Evolutionary conservation across 2,888 invertebrate species (phyloP), one percentile per base, ranked within the genome.

Genomic region (Cabera pusaria): DNA sequence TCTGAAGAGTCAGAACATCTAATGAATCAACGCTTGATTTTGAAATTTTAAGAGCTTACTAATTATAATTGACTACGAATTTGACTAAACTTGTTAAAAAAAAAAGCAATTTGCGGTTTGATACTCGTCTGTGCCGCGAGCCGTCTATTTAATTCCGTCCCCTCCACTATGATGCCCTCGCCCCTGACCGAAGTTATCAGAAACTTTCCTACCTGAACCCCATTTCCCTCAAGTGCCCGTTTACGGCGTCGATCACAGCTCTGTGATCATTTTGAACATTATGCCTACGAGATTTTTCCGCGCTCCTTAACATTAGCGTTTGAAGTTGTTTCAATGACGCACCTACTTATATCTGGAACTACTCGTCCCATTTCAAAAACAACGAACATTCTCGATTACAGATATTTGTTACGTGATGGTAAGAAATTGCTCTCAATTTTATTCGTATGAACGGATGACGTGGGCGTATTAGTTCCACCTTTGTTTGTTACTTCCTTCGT

Each of bases 181-280:
- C 20, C 7, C 1, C 4, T 29, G 36, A 4, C 14, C 4, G 4
- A 14, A 14, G 14, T 4, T 14, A 14, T 14, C 14, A 2, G 4
- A 14, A 14, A 14, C 3, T 14, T 14, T 38, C 52, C 55, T 56
- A 47, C 49, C 49, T 40, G 68, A 61, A 63, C 60, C 56, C 60
- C 62, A 75, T 72, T 74, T 66, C 56, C 60, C 60, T 70, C 63
- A 67, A 74, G 68, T 67, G 61, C 62, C 60, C 60, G 53, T 66
- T 76, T 63, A 64, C 59, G 52, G 56, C 57, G 63, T 57, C 57
- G 67, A 68, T 68, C 60, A 64, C 60, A 56, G 48, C 44, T 50
- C 59, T 54, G 55, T 59, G 59, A 69, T 67, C 56, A 67, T 65
- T 67, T 63, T 53, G 43, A 66, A 64, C 44, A 64, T 64, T 60